A percentile compares a stretch with the other conserved stretches of the same genome.
Evolutionary conservation across 2,888 invertebrate genomes (phyloP).

Genomic region (Hipparchia semele): DNA sequence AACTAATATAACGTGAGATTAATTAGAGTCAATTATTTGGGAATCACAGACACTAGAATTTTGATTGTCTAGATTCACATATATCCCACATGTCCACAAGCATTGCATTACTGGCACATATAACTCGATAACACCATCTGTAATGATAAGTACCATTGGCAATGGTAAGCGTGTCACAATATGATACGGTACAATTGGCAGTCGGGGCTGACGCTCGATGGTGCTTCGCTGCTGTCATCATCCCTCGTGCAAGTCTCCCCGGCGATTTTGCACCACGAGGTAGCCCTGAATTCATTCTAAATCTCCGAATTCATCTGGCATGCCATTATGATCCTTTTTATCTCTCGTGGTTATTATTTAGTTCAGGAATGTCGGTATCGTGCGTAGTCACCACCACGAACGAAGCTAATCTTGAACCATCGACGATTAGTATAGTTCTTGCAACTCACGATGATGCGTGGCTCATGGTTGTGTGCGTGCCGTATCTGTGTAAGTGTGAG

Average conservation of each 20-base stretch:
- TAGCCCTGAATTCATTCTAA: slow-evolving; percentile 45
- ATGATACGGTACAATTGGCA: slow-evolving; percentile 43
- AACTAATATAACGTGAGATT: too few species aligned
- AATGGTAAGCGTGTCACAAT: slow-evolving; percentile 6
- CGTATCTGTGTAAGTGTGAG: too few species aligned
- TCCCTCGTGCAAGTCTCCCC: slow-evolving; percentile 69
- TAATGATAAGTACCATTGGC: neutral
- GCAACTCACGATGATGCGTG: too few species aligned
- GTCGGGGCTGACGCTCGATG: slow-evolving; percentile 66
- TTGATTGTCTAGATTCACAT: too few species aligned
- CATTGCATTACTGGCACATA: too few species aligned
- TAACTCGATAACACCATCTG: too few species aligned
- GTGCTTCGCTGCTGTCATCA: slow-evolving; percentile 62
- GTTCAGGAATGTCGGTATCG: neutral
- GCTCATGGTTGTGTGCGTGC: too few species aligned
- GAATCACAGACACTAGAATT: too few species aligned
- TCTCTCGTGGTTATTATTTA: slow-evolving; percentile 1
- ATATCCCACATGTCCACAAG: too few species aligned
- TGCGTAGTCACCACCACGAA: neutral
- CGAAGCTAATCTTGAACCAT: neutral
- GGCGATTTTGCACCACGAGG: slow-evolving; percentile 65
- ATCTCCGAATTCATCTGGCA: slow-evolving; percentile 19
- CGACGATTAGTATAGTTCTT: too few species aligned
- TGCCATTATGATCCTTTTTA: slow-evolving; percentile 13
- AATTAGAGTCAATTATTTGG: too few species aligned